Percentiles rank a stretch among this genome's conserved stretches.
Evolutionary conservation across 2,113 vertebrate genomes (phyloP).

Genomic region (Neoarius graeffei): DNA sequence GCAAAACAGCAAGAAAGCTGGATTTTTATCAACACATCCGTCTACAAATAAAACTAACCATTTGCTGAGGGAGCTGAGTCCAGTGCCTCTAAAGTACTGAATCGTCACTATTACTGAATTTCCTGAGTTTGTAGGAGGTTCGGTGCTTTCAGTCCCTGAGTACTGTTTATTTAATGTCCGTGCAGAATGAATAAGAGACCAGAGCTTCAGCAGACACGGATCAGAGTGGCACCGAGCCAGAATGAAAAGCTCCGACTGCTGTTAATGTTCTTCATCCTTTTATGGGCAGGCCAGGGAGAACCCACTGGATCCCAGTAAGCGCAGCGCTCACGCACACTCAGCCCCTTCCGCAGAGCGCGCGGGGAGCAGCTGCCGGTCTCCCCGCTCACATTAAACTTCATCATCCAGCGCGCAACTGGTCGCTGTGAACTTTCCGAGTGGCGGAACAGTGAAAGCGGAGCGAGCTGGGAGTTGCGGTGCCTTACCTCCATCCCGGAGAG

Average conservation of each 20-base stretch:
- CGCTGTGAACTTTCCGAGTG: constrained; percentile 63
- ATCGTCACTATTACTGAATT: not conserved
- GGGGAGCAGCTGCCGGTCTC: not conserved
- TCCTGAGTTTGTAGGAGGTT: not conserved
- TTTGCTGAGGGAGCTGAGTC: not conserved
- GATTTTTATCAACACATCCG: not conserved
- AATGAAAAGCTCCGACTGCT: not conserved
- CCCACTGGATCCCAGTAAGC: no score
- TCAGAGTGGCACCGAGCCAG: not conserved
- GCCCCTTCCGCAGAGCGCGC: not conserved
- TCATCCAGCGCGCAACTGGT: constrained; percentile 65
- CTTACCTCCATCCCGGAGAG: constrained; percentile 63
- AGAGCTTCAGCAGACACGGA: no score
- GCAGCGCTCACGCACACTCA: not conserved
- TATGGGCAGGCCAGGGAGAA: not conserved
- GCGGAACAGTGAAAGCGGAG: not conserved
- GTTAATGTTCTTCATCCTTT: not conserved
- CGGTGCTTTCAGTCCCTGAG: not conserved
- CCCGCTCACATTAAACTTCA: not conserved
- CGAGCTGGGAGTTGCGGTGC: not conserved
- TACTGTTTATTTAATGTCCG: not conserved
- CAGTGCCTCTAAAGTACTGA: not conserved
- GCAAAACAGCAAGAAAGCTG: not conserved
- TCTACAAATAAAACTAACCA: not conserved
- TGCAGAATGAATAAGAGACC: not conserved